These are phyloP conservation scores for Trichopoda pennipes DNA, from an alignment of 2,888 invertebrate species.

Conservation along the genomic window DNA sequence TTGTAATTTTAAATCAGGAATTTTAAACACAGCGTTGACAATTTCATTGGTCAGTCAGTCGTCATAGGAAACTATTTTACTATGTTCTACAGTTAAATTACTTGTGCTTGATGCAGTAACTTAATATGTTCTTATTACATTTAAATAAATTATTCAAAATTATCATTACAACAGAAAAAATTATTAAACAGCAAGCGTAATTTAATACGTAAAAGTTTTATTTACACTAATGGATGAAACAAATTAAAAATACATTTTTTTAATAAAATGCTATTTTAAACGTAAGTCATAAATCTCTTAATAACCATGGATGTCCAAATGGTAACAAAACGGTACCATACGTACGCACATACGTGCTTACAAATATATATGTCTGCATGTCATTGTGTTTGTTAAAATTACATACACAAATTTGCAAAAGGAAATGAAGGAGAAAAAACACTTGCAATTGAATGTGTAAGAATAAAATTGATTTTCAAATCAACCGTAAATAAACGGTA, in stretches of 20 bases:
- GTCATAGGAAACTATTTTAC: too few relatives aligned
- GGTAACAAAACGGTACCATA: not conserved
- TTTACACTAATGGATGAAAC: not conserved
- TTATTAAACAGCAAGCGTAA: too few relatives aligned
- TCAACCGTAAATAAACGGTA: constrained; percentile 76
- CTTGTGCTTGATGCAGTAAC: too few relatives aligned
- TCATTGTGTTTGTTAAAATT: constrained; percentile 34
- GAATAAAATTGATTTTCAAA: constrained; percentile 69
- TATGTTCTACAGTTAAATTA: too few relatives aligned
- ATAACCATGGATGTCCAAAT: constrained; percentile 31
- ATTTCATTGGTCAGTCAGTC: too few relatives aligned
- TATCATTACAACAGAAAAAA: too few relatives aligned
- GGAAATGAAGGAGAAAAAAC: not conserved
- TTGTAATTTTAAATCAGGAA: too few relatives aligned
- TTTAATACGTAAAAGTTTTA: too few relatives aligned
- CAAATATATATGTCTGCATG: constrained; percentile 14
- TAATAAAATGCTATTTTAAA: constrained; percentile 57
- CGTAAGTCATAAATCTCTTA: constrained; percentile 60
- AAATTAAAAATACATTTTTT: constrained; percentile 11
- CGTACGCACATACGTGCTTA: not conserved
- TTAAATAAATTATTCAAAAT: too few relatives aligned
- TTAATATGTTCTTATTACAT: too few relatives aligned
- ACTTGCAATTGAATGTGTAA: constrained; percentile 51
- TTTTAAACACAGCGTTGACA: too few relatives aligned
- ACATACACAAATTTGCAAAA: constrained; percentile 22